Evolutionary conservation across 2,113 vertebrate species (phyloP).

Genomic region (Sialia sialis): DNA sequence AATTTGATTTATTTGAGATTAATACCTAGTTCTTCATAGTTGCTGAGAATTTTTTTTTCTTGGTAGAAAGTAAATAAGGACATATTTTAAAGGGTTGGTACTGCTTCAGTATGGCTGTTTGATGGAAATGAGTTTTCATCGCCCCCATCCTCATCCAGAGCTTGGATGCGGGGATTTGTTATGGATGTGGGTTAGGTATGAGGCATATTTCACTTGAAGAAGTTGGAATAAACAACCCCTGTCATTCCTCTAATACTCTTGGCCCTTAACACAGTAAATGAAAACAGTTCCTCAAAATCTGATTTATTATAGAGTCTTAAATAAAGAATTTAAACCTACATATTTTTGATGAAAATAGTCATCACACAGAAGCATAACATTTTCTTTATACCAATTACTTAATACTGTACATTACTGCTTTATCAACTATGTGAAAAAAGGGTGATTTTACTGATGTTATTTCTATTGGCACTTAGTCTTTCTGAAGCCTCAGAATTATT

Average conservation of each 20-base stretch:
- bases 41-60: neutral
- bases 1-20: neutral
- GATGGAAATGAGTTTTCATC: neutral
- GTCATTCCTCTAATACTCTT: neutral
- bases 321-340: neutral
- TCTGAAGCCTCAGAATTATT: neutral
- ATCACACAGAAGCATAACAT: neutral
- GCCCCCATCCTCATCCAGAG: neutral
- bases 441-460: neutral
- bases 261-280: neutral
- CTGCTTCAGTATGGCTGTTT: neutral
- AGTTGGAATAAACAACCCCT: accelerated
- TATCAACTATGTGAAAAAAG: neutral
- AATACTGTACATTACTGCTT: neutral
- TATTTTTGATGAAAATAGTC: neutral
- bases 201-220: neutral
- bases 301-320: neutral
- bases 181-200: neutral
- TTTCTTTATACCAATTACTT: neutral
- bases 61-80: neutral
- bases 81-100: neutral
- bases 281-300: neutral
- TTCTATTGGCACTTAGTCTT: neutral
- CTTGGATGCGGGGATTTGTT: neutral
- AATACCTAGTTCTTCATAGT: neutral